Conservation (phyloP, 1,140 invertebrate genomes). For the Rhynchophorus ferrugineus region DNA sequence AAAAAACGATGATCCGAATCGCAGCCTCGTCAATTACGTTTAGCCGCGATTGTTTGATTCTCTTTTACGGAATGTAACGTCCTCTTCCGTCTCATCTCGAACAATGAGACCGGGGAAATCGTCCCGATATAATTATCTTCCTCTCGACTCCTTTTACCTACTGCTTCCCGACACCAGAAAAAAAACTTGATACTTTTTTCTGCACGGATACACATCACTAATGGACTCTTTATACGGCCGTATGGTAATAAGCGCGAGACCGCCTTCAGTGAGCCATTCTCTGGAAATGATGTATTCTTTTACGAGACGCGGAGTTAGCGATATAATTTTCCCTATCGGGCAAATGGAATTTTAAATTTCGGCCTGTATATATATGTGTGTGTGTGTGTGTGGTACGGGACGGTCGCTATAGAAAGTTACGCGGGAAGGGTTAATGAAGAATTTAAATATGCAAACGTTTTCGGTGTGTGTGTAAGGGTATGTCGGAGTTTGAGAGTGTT, state of each 20-base stretch:
- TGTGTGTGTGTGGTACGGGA: no score
- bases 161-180: not conserved
- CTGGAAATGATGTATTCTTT: constrained; percentile 24
- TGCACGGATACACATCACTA: constrained; percentile 18
- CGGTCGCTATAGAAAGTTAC: constrained; percentile 13
- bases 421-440: constrained; percentile 21
- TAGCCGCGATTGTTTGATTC: no score
- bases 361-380: constrained; percentile 1
- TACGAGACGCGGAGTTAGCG: constrained; percentile 18
- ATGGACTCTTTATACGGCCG: constrained; percentile 21
- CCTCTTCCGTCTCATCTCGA: no score
- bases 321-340: constrained; percentile 23
- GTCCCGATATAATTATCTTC: not conserved
- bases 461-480: constrained; percentile 4
- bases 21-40: no score
- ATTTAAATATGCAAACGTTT: constrained; percentile 21
- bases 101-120: no score
- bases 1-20: no score
- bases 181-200: constrained; percentile 21
- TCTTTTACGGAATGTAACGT: no score
- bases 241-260: constrained; percentile 17
- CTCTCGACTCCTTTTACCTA: not conserved
- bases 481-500: constrained; percentile 7
- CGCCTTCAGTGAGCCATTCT: constrained; percentile 19
- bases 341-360: constrained; percentile 25